Evolutionary conservation across 2,113 vertebrate species (phyloP).

Genomic region (Larimichthys polyactis): DNA sequence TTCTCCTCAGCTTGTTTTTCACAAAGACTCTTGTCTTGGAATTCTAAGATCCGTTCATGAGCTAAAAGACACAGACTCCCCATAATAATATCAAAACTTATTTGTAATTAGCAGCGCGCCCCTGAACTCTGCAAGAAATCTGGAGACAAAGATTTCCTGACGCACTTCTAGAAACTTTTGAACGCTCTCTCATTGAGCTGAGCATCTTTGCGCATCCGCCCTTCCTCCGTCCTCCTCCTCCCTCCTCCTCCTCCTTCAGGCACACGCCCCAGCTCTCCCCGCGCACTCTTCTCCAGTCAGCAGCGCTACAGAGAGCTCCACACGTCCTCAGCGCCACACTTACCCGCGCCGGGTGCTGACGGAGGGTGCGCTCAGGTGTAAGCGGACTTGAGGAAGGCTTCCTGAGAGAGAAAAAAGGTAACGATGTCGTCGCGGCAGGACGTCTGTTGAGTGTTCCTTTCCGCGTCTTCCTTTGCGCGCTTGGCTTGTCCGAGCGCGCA

Average conservation of each 20-base stretch:
- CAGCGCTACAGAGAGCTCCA: conserved; percentile 13
- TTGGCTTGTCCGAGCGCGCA: conserved; percentile 13
- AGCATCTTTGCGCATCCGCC: conserved; percentile 54
- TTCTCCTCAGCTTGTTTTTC: not conserved
- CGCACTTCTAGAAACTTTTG: conserved; percentile 38
- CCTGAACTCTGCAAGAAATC: not conserved
- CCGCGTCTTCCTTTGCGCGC: not conserved
- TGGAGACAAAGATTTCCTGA: not conserved
- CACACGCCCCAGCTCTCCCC: conserved; percentile 67
- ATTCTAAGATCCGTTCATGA: not conserved
- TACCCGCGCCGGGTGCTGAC: conserved; percentile 2
- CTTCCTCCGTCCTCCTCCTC: conserved; percentile 8
- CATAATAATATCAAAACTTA: not conserved
- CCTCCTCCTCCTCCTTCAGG: conserved; percentile 41
- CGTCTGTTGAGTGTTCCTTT: not conserved
- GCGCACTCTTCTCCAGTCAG: conserved; percentile 35
- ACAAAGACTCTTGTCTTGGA: not conserved
- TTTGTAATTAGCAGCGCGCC: not conserved
- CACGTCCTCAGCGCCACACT: conserved; percentile 4
- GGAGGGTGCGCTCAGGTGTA: not conserved
- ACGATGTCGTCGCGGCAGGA: not conserved
- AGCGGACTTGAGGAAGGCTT: conserved; percentile 24
- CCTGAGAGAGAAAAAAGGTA: not conserved
- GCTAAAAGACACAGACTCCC: not conserved
- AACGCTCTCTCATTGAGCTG: not conserved